These are phyloP conservation scores for Galemys pyrenaicus DNA, from an alignment of 2,113 vertebrate species.

Conservation along the genomic window DNA sequence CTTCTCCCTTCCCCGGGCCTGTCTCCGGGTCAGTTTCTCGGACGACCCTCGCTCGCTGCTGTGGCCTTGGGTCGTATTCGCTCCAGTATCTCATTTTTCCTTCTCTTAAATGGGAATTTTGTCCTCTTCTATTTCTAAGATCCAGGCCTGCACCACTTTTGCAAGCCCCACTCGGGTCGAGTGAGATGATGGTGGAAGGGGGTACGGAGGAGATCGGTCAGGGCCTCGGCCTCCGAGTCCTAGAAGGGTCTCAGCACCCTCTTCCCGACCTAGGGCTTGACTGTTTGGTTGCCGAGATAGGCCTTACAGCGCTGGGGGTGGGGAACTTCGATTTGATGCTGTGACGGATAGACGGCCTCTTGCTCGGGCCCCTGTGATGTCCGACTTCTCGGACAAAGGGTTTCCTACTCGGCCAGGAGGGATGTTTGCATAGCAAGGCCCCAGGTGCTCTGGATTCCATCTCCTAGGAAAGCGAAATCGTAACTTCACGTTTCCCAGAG, in stretches of 20 bases:
- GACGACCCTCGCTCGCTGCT: conserved; percentile 6
- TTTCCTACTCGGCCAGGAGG: conserved; percentile 57
- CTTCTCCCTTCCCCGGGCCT: conserved; percentile 52
- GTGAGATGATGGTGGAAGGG: conserved; percentile 48
- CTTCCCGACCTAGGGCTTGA: neutral
- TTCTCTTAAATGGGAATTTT: neutral
- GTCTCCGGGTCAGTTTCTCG: neutral
- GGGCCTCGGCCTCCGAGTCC: conserved; percentile 28
- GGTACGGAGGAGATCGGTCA: neutral
- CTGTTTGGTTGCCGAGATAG: neutral
- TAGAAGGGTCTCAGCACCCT: neutral
- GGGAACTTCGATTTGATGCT: neutral
- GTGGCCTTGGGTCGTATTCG: neutral
- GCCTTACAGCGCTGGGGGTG: neutral
- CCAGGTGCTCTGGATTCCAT: conserved; percentile 54
- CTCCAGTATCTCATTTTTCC: neutral
- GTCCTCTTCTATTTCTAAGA: neutral
- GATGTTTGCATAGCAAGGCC: conserved; percentile 62
- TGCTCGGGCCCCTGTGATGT: conserved; percentile 55
- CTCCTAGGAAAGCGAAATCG: conserved; percentile 19
- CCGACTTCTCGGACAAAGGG: conserved; percentile 77
- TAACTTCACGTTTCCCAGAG: conserved; percentile 47
- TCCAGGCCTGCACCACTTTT: conserved; percentile 53
- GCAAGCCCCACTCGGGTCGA: conserved; percentile 32
- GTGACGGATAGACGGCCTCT: conserved; percentile 63